phyloP scores from a whole-genome alignment of 2,888 invertebrate species.

The Endomychus coccineus region DNA sequence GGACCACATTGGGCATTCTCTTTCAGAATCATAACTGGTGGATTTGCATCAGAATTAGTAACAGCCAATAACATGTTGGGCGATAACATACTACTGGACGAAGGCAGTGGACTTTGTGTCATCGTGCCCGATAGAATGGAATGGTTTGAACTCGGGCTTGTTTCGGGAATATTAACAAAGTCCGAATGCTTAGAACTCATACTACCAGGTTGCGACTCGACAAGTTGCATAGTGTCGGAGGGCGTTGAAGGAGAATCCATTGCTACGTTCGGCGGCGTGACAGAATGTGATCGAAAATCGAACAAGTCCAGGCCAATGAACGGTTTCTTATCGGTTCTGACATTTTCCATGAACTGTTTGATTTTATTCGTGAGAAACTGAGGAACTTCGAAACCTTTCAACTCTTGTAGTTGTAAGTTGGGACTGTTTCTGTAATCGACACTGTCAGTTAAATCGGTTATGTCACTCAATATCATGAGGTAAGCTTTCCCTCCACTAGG shows the following conservation, averaged over 20 bases:
- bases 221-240: conserved; percentile 37
- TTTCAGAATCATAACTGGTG: conserved; percentile 25
- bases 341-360: conserved; percentile 53
- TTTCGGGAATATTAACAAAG: conserved; percentile 42
- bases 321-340: conserved; percentile 38
- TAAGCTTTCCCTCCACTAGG: conserved; percentile 74
- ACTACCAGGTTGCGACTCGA: conserved; percentile 36
- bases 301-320: conserved; percentile 32
- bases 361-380: conserved; percentile 69
- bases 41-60: conserved; percentile 20
- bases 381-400: conserved; percentile 70
- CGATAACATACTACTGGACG: conserved; percentile 31
- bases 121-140: conserved; percentile 38
- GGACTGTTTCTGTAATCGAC: conserved; percentile 65
- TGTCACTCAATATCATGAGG: conserved; percentile 70
- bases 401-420: conserved; percentile 56
- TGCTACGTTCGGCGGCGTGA: conserved; percentile 37
- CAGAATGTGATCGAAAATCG: conserved; percentile 36
- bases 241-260: conserved; percentile 42
- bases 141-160: conserved; percentile 41
- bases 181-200: conserved; percentile 26
- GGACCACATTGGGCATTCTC: conserved; percentile 30
- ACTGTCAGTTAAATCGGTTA: conserved; percentile 63
- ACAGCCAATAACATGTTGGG: conserved; percentile 33
- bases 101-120: conserved; percentile 33